Percentiles rank a stretch among this genome's conserved stretches.
These are phyloP conservation scores for Corythornis madagascariensis DNA, from an alignment of 2,113 vertebrate species.

Conservation along the genomic window DNA sequence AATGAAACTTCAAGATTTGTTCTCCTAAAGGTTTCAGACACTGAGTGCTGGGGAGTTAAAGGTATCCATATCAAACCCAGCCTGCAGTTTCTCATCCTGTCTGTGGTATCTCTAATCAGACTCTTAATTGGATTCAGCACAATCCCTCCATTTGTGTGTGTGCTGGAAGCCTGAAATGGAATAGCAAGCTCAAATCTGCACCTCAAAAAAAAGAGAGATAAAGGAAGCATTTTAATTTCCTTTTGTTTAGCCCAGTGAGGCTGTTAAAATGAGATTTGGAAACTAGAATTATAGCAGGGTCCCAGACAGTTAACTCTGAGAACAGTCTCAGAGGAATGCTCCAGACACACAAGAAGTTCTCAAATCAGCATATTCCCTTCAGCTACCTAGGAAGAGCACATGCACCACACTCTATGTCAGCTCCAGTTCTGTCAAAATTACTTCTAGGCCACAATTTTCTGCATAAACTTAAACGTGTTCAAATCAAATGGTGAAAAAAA, in stretches of 20 bases:
- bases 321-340: background rate
- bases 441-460: background rate
- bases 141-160: background rate
- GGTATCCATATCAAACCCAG: background rate
- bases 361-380: conserved; percentile 4
- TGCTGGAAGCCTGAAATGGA: conserved; percentile 14
- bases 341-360: background rate
- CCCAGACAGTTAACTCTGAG: background rate
- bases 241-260: background rate
- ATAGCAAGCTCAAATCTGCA: background rate
- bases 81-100: background rate
- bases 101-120: background rate
- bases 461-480: background rate
- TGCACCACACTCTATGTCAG: background rate
- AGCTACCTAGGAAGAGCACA: background rate
- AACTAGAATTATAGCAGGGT: background rate
- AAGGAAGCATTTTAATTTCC: background rate
- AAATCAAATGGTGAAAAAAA: background rate
- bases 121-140: conserved; percentile 3
- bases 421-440: background rate
- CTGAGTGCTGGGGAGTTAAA: background rate
- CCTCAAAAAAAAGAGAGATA: background rate
- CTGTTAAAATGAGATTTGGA: background rate
- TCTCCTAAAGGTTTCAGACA: background rate
- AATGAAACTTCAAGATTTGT: background rate